Evolutionary conservation across 2,113 vertebrate genomes (phyloP).

Genomic region (Sander vitreus): DNA sequence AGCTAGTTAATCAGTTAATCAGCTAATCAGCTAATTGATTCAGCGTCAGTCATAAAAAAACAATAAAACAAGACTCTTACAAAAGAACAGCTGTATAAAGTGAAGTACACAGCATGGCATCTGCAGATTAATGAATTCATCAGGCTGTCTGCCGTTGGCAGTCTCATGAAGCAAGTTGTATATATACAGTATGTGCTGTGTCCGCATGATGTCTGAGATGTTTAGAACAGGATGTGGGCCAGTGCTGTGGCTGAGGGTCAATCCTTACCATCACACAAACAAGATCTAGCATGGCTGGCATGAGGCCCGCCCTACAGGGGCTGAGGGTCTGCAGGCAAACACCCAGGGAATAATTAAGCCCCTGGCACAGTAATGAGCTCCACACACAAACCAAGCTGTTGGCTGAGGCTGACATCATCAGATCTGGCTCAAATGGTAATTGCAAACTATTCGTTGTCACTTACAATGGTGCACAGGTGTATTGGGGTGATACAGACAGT

Average conservation of each 20-base stretch:
- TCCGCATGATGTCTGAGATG: slow-evolving; percentile 63
- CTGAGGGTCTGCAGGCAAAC: slow-evolving; percentile 63
- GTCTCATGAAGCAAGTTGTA: slow-evolving; percentile 44
- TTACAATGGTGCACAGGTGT: not conserved
- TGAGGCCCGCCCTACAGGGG: slow-evolving; percentile 68
- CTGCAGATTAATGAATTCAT: slow-evolving; percentile 52
- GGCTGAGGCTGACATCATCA: slow-evolving; percentile 51
- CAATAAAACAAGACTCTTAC: slow-evolving; percentile 5
- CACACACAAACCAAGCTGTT: slow-evolving; percentile 43
- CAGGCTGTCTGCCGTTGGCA: slow-evolving; percentile 31
- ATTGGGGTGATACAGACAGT: not conserved
- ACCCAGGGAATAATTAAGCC: slow-evolving; percentile 72
- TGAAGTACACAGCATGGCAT: slow-evolving; percentile 23
- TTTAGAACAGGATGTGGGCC: slow-evolving; percentile 76
- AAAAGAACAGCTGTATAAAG: slow-evolving; percentile 30
- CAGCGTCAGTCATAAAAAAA: not conserved
- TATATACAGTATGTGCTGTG: too few species aligned
- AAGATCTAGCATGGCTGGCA: slow-evolving; percentile 71
- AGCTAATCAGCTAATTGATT: slow-evolving; percentile 15
- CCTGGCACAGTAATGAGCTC: slow-evolving; percentile 65
- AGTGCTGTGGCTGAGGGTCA: slow-evolving; percentile 58
- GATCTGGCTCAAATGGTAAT: slow-evolving; percentile 25
- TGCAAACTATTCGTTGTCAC: slow-evolving; percentile 12
- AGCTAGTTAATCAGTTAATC: too few species aligned
- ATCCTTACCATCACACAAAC: slow-evolving; percentile 62